These are phyloP conservation scores for Drosophila oshimai DNA, from an alignment of 1,140 invertebrate species.

Conservation along the genomic window DNA sequence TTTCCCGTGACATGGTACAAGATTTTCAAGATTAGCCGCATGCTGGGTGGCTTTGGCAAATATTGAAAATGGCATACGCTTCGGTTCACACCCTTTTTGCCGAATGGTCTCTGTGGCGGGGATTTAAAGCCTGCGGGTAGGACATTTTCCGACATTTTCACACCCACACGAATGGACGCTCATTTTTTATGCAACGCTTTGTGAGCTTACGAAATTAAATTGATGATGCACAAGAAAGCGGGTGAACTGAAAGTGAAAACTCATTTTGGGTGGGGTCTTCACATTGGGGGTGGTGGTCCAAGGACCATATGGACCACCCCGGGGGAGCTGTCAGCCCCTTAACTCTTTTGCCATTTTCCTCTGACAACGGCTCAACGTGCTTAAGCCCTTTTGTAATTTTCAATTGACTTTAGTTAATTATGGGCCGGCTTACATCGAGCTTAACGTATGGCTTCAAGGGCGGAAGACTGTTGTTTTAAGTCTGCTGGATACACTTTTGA, in stretches of 20 bases:
- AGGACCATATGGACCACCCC: background rate
- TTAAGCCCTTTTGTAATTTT: constrained; percentile 65
- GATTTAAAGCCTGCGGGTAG: constrained; percentile 42
- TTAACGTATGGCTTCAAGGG: constrained; percentile 11
- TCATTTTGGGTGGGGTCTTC: constrained; percentile 24
- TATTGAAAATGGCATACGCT: constrained; percentile 68
- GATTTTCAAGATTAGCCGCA: constrained; percentile 76
- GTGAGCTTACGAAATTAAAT: constrained; percentile 75
- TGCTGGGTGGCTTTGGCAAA: constrained; percentile 57
- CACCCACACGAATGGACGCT: constrained; percentile 60
- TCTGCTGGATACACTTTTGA: constrained; percentile 10
- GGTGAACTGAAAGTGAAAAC: constrained; percentile 50
- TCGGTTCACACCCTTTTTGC: constrained; percentile 75
- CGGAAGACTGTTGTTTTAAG: background rate
- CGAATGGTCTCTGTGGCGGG: too few species aligned
- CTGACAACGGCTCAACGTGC: constrained; percentile 38
- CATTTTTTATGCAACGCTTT: constrained; percentile 73
- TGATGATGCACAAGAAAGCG: constrained; percentile 63
- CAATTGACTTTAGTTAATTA: constrained; percentile 80
- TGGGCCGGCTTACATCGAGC: constrained; percentile 27
- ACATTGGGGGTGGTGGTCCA: constrained; percentile 26
- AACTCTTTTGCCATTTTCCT: constrained; percentile 10
- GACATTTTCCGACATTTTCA: constrained; percentile 44
- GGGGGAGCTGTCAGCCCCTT: constrained; percentile 20
- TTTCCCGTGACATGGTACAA: constrained; percentile 59